Base-by-base conservation (phyloP, 2,888 invertebrate genomes). In the Rhamnusium bicolor region DNA sequence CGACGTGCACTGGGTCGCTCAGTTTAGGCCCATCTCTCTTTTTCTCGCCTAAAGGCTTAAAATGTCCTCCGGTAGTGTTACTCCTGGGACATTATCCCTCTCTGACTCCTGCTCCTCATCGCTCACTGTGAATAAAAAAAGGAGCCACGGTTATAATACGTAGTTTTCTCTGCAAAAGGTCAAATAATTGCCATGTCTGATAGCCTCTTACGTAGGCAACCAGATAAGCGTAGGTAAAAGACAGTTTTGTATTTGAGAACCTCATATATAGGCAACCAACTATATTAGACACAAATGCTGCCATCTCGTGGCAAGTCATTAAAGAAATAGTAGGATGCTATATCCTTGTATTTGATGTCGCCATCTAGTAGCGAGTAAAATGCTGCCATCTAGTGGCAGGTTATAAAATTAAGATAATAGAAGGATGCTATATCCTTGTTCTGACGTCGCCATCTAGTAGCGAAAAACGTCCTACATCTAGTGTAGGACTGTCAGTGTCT, bases 21-120 rank as follows among this genome's bases (percentile, higher is more conserved):
- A 53, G 4, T 21, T 53, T 53, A 10, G 53, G 53, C 19, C 53
- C 21, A 10, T 53, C 21, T 53, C 19, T 53, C 8, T 53, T 19
- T 53, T 19, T 19, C 21, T 53, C 19, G 21, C 53, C 53, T 53
- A 53, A 53, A 53, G 53, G 19, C 54, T 54, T 24, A 54, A 54
- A 54, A 54, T 54, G 54, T 54, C 54, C 54, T 54, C 21, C 51
- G 51, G 51, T 51, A 51, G 51, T 51, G 51, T 51, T 51, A 51
- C 18, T 51, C 12, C 24, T 54, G 24, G 54, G 24, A 54, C 54
- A 54, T 24, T 54, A 54, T 54, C 21, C 24, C 54, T 54, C 21
- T 54, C 54, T 54, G 21, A 54, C 1, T 12, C 54, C 1, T 12
- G 54, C 54, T 21, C 21, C n/a, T 24, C 54, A 19, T 54, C 12